Evolutionary conservation across 2,113 vertebrate species (phyloP), one percentile per base, ranked within the genome.

Genomic region (Ochotona curzoniae): DNA sequence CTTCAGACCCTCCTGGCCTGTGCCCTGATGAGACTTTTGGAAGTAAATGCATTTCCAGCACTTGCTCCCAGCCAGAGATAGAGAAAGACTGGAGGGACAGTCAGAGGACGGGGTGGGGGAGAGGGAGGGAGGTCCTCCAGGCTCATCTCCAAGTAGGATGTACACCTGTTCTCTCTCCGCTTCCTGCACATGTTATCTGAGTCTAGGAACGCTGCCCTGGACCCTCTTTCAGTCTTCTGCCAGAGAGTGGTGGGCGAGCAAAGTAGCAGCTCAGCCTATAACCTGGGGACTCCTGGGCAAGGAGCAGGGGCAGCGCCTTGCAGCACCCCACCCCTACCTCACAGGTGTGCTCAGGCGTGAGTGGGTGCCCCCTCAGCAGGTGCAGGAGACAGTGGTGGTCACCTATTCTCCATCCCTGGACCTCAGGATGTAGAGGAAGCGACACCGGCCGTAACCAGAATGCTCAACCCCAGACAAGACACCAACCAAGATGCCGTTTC

Each of bases 391-490:
- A 9, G 2, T 1, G 5, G 13, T 8, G 30, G 18, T 14, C 1
- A 1, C 9, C 38, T 5, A 7, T 21, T 26, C 49, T 47, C 25
- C n/a, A 38, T 71, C 61, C 63, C 0, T 32, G 35, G 69, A 44
- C 12, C 60, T 81, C 25, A 23, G 26, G 38, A 57, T 8, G 7
- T 28, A 18, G 47, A n/a, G 10, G 54, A 44, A 14, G 21, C 49
- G 38, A 10, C 12, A 8, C 30, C 7, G 3, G 66, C 28, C 21
- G 35, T 7, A 1, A 5, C 0, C 4, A 60, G 63, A 23, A 17
- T 10, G 32, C 28, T 47, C 20, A 54, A 3, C 95, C 91, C 57
- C 2, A 79, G 94, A 7, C 92, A 94, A 83, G 74, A 30, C 14
- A 1, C 17, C 51, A 71, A 44, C 60, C 0, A 1, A 30, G 61